Evolutionary conservation across 2,888 invertebrate genomes (phyloP).

Genomic region (Griposia aprilina): DNA sequence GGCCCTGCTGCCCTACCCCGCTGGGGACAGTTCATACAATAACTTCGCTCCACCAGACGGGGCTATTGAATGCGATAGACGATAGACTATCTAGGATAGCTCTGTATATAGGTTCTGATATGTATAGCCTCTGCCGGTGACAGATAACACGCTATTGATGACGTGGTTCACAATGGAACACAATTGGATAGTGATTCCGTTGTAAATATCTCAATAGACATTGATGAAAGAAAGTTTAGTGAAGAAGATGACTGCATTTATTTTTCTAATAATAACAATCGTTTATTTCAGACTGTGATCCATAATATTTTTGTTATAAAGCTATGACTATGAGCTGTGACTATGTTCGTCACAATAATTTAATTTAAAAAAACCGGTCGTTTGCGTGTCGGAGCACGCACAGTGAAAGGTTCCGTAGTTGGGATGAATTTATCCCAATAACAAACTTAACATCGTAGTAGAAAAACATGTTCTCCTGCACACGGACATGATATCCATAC

Average conservation of each 20-base stretch:
- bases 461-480: too few relatives aligned
- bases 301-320: neutral
- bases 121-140: neutral
- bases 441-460: neutral
- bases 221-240: neutral
- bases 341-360: neutral
- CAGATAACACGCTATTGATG: conserved; percentile 11
- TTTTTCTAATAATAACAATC: neutral
- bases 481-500: neutral
- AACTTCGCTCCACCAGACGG: conserved; percentile 47
- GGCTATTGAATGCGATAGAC: conserved; percentile 57
- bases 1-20: conserved; percentile 33
- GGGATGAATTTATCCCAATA: neutral
- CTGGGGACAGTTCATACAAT: conserved; percentile 57
- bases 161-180: neutral
- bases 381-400: neutral
- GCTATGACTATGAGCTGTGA: too few relatives aligned
- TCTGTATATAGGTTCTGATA: conserved; percentile 12
- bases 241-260: neutral
- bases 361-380: neutral
- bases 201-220: neutral
- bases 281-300: neutral
- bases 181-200: neutral
- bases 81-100: conserved; percentile 19
- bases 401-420: too few relatives aligned